phyloP scores from a whole-genome alignment of 2,888 invertebrate species.

The Diarsia rubi region DNA sequence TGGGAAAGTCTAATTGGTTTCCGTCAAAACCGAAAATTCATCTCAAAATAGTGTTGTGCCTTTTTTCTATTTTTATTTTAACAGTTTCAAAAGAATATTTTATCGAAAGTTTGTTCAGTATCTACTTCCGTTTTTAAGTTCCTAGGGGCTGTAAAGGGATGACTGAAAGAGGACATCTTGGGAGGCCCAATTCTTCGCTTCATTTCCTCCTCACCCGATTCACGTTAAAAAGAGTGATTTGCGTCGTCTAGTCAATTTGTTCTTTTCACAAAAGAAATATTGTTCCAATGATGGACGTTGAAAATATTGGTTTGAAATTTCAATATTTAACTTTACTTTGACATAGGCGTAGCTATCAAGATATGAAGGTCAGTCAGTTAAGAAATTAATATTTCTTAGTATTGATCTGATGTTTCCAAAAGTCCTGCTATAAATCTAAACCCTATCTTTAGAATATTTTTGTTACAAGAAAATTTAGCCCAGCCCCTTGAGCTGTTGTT shows the following conservation, averaged over 20 bases:
- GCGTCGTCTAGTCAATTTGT: slow-evolving; percentile 69
- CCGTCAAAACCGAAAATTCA: neutral
- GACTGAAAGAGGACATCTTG: slow-evolving; percentile 69
- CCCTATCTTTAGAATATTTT: slow-evolving; percentile 35
- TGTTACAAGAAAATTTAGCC: slow-evolving; percentile 38
- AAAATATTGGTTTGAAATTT: neutral
- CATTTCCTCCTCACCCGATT: slow-evolving; percentile 67
- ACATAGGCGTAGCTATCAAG: neutral
- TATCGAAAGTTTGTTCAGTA: slow-evolving; percentile 28
- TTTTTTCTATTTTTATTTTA: neutral
- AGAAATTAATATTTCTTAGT: neutral
- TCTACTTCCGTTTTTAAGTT: slow-evolving; percentile 55
- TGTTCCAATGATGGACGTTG: slow-evolving; percentile 24
- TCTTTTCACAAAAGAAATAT: slow-evolving; percentile 55
- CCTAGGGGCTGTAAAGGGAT: slow-evolving; percentile 65
- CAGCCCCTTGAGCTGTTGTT: slow-evolving; percentile 61
- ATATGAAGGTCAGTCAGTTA: neutral
- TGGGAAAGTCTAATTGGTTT: neutral
- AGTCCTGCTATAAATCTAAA: neutral
- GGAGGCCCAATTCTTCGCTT: slow-evolving; percentile 70
- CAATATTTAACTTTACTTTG: neutral
- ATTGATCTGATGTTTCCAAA: neutral
- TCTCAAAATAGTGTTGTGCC: neutral
- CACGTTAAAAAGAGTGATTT: slow-evolving; percentile 70
- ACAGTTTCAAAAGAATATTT: neutral